A percentile compares a stretch with the other conserved stretches of the same genome.
These are phyloP conservation scores for Acrobasis repandana DNA, from an alignment of 2,888 invertebrate species.

Conservation along the genomic window DNA sequence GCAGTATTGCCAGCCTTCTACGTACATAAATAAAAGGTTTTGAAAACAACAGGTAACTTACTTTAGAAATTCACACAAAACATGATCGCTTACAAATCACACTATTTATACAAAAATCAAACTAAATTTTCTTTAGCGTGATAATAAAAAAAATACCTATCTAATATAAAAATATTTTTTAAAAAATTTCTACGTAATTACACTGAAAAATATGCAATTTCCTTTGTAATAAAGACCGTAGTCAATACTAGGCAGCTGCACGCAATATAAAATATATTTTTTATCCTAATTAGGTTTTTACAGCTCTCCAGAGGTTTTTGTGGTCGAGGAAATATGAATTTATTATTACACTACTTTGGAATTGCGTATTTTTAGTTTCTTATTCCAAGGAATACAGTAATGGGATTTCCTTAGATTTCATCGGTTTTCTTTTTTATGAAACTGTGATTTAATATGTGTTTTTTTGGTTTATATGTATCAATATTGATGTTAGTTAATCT, in stretches of 20 bases:
- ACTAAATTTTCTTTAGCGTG: too few relatives aligned
- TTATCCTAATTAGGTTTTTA: not conserved
- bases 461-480: too few relatives aligned
- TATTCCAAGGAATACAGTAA: not conserved
- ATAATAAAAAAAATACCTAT: too few relatives aligned
- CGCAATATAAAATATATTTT: not conserved
- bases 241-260: not conserved
- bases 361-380: not conserved
- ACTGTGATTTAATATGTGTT: too few relatives aligned
- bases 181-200: not conserved
- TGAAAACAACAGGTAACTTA: too few relatives aligned
- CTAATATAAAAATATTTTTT: too few relatives aligned
- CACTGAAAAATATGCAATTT: not conserved
- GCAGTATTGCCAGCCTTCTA: too few relatives aligned
- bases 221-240: not conserved
- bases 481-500: too few relatives aligned
- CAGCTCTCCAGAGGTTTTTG: not conserved
- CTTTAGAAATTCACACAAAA: too few relatives aligned
- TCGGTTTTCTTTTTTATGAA: not conserved
- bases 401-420: not conserved
- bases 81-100: too few relatives aligned
- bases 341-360: constrained; percentile 6
- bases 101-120: too few relatives aligned
- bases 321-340: constrained; percentile 12
- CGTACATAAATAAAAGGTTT: too few relatives aligned